A percentile compares a stretch with the other conserved stretches of the same genome.
These are phyloP conservation scores for Hololepta plana DNA, from an alignment of 2,888 invertebrate species.

Conservation along the genomic window DNA sequence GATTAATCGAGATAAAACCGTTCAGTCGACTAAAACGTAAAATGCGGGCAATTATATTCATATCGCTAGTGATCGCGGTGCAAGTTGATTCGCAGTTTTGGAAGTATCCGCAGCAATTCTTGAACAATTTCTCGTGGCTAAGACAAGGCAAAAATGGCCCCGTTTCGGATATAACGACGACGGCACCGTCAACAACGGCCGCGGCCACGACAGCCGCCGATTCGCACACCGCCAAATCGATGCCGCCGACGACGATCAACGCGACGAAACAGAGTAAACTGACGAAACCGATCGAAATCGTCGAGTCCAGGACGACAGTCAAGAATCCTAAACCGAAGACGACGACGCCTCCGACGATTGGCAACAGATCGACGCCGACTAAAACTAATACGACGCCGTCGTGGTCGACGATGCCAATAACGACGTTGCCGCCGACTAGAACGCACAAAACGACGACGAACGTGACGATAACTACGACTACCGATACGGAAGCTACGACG, in stretches of 20 bases:
- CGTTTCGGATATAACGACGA: slow-evolving; percentile 8
- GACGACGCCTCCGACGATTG: slow-evolving; percentile 15
- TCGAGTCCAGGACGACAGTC: slow-evolving; percentile 13
- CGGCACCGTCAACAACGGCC: slow-evolving; percentile 11
- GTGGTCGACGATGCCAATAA: slow-evolving; percentile 11
- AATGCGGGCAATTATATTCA: slow-evolving; percentile 16
- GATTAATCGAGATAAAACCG: background rate
- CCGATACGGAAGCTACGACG: slow-evolving; percentile 19
- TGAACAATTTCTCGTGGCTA: slow-evolving; percentile 17
- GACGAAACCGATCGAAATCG: no score
- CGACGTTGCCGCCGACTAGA: slow-evolving; percentile 16
- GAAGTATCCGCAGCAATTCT: slow-evolving; percentile 20
- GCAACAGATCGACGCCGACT: slow-evolving; percentile 21
- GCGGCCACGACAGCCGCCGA: slow-evolving; percentile 18
- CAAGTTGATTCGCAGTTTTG: slow-evolving; percentile 21
- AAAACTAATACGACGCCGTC: slow-evolving; percentile 19
- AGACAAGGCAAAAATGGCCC: slow-evolving; percentile 18
- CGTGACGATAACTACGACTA: slow-evolving; percentile 14
- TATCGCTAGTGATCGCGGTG: slow-evolving; percentile 17
- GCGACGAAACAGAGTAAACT: no score
- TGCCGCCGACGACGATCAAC: no score
- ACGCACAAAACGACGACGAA: slow-evolving; percentile 9
- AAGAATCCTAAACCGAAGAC: slow-evolving; percentile 19
- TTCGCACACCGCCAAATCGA: slow-evolving; percentile 26
- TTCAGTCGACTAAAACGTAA: slow-evolving; percentile 7